Percentiles rank a stretch among this genome's conserved stretches.
These are phyloP conservation scores for Pterostichus madidus DNA, from an alignment of 2,888 invertebrate species.

Conservation along the genomic window DNA sequence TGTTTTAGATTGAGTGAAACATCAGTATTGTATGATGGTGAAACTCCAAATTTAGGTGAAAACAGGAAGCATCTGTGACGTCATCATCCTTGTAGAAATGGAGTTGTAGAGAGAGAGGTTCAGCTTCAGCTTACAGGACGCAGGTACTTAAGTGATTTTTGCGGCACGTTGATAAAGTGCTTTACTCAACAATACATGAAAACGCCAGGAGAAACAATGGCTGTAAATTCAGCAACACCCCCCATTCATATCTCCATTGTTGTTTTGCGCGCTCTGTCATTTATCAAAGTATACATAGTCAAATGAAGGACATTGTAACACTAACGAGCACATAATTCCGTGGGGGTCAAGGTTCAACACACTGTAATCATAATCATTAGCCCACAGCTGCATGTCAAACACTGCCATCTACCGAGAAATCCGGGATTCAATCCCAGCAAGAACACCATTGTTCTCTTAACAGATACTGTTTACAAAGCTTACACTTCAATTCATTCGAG, in stretches of 20 bases:
- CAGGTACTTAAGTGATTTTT: slow-evolving; percentile 52
- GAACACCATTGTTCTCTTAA: too few species aligned
- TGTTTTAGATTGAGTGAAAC: too few species aligned
- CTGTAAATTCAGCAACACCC: slow-evolving; percentile 53
- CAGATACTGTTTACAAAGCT: too few species aligned
- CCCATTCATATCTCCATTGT: slow-evolving; percentile 53
- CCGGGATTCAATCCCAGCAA: too few species aligned
- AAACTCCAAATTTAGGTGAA: too few species aligned
- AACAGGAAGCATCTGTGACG: too few species aligned
- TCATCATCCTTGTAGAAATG: not conserved
- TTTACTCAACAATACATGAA: slow-evolving; percentile 57
- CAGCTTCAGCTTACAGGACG: not conserved
- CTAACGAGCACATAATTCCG: slow-evolving; percentile 59
- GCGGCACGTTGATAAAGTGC: slow-evolving; percentile 41
- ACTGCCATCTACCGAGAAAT: too few species aligned
- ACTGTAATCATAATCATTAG: slow-evolving; percentile 14
- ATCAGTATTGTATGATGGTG: not conserved
- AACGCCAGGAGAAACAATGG: slow-evolving; percentile 54
- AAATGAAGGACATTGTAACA: slow-evolving; percentile 63
- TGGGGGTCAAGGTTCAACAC: slow-evolving; percentile 48
- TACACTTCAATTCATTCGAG: too few species aligned
- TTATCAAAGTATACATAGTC: slow-evolving; percentile 64
- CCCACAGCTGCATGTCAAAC: too few species aligned
- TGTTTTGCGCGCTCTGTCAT: slow-evolving; percentile 56
- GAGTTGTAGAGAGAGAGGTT: not conserved